Percentiles rank a stretch among this genome's conserved stretches.
Conservation (phyloP, 2,113 vertebrate genomes). For the Cichladusa arquata region DNA sequence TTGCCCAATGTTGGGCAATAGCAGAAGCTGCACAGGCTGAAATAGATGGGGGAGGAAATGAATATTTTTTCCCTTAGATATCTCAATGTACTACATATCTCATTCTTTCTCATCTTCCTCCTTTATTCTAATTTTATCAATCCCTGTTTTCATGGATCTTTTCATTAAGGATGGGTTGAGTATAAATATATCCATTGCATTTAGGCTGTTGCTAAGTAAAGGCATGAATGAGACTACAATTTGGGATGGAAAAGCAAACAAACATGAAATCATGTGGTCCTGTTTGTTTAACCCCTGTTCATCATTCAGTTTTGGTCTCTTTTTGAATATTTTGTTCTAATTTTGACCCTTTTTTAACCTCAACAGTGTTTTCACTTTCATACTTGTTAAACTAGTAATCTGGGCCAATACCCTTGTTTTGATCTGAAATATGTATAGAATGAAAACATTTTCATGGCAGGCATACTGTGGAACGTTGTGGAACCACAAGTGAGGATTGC, state of each 20-base stretch:
- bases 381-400: neutral
- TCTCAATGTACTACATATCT: neutral
- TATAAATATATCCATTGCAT: neutral
- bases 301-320: neutral
- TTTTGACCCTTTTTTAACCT: neutral
- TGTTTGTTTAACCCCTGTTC: neutral
- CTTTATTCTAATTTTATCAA: neutral
- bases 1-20: neutral
- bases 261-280: fast-evolving
- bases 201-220: neutral
- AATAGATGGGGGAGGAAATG: neutral
- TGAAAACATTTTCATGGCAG: neutral
- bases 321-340: neutral
- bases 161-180: neutral
- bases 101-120: neutral
- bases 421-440: neutral
- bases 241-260: neutral
- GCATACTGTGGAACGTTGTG: neutral
- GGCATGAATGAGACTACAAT: neutral
- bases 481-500: neutral
- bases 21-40: neutral
- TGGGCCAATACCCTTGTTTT: neutral
- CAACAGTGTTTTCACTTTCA: fast-evolving
- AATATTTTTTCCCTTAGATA: neutral
- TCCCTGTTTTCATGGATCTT: neutral